Evolutionary conservation across 2,113 vertebrate species (phyloP).

Genomic region (Microtus montanus): DNA sequence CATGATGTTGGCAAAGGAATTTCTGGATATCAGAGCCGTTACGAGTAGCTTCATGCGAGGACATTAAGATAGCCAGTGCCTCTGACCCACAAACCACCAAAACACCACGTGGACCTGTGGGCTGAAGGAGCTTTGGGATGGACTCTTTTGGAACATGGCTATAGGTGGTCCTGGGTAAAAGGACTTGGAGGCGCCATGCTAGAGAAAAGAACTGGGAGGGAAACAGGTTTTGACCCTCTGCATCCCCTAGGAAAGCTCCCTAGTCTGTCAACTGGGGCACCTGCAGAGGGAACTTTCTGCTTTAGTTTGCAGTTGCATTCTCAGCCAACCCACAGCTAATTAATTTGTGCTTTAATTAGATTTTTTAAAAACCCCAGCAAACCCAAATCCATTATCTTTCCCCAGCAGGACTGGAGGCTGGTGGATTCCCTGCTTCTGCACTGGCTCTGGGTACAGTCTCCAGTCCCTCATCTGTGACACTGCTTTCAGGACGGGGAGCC

Average conservation of each 20-base stretch:
- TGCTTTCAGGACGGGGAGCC: background rate
- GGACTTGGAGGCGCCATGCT: background rate
- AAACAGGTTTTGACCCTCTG: background rate
- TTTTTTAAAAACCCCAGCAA: conserved; percentile 52
- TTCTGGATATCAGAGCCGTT: background rate
- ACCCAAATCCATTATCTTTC: conserved; percentile 68
- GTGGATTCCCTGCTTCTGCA: background rate
- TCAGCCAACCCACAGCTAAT: conserved; percentile 68
- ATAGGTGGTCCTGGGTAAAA: background rate
- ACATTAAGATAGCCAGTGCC: background rate
- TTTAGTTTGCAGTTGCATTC: conserved; percentile 60
- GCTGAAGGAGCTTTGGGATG: no score
- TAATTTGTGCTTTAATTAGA: conserved; percentile 75
- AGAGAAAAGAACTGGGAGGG: background rate
- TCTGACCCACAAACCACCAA: background rate
- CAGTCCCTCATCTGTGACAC: background rate
- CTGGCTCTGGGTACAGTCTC: background rate
- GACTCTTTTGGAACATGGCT: background rate
- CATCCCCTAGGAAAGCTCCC: background rate
- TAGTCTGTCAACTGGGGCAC: background rate
- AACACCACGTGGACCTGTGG: fast-evolving
- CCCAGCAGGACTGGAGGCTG: conserved; percentile 55
- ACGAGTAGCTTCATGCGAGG: fast-evolving
- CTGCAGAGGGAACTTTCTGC: conserved; percentile 34
- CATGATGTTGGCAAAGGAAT: background rate